Evolutionary conservation across 2,113 vertebrate genomes (phyloP), one percentile per base, ranked within the genome.

Genomic region (Passerina amoena): DNA sequence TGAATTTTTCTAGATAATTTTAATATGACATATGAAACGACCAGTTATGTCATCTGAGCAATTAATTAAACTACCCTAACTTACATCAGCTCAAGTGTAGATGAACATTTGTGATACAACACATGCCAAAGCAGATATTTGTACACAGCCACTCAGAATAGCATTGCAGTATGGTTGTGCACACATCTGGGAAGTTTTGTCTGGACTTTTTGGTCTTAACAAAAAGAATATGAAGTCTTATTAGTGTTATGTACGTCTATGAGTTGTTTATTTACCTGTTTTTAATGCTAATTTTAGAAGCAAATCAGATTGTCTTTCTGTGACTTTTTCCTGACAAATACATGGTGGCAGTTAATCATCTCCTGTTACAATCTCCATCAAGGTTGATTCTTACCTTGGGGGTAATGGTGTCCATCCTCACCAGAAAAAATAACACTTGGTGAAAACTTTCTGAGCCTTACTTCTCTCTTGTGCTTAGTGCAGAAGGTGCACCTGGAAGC

Each of bases 301-400:
- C 31, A 89, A 70, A 66, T 72, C 25, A 70, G n/a, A 23, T 82
- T 68, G 78, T 2, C 81, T 92, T 73, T 70, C 48, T 70, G 23
- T 86, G 86, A 73, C 60, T 45, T 88, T 71, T 86, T 44, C 31
- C 12, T 95, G 83, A 94, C 68, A 92, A 92, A 95, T 81, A 10
- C 3, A 3, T 24, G 42, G 27, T 92, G 86, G 35, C 89, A 95
- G 68, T 20, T 88, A 92, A 82, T 92, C 80, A 77, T 63, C n/a
- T 83, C 20, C 35, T 91, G 80, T 92, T 91, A 88, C 5, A 6
- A 83, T 94, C 80, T 90, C 28, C 54, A 54, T 33, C 15, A 16
- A 69, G 50, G 66, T 1, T 48, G 31, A 76, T 45, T 45, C 57
- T 86, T 86, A 47, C 71, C 70, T 60, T 86, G 44, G 4, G 48